Evolutionary conservation across 2,113 vertebrate genomes (phyloP).

Genomic region (Beaufortia kweichowensis): DNA sequence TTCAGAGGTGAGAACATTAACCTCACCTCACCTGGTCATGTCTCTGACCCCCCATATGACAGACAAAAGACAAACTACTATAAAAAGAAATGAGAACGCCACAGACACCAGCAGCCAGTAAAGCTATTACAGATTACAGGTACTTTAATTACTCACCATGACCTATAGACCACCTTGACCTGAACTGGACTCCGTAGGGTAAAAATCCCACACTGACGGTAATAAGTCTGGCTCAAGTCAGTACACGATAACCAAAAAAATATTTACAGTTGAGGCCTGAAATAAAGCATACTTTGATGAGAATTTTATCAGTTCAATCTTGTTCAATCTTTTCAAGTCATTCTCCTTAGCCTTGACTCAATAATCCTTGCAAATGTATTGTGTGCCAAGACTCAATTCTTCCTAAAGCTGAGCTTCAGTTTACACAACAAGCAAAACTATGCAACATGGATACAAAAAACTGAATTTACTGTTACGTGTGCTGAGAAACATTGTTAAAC

Average conservation of each 20-base stretch:
- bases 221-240: neutral
- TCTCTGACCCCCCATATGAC: slow-evolving; percentile 19
- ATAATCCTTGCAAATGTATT: too few species aligned
- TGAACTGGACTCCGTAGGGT: slow-evolving; percentile 7
- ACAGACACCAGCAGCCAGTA: slow-evolving; percentile 20
- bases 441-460: too few species aligned
- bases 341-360: too few species aligned
- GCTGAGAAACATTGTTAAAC: too few species aligned
- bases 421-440: too few species aligned
- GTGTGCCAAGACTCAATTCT: too few species aligned
- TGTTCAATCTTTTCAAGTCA: too few species aligned
- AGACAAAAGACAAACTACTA: slow-evolving; percentile 22
- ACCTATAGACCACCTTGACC: slow-evolving; percentile 58
- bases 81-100: slow-evolving; percentile 19
- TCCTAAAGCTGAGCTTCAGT: too few species aligned
- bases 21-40: slow-evolving; percentile 27
- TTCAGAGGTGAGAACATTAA: slow-evolving; percentile 54
- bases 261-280: too few species aligned
- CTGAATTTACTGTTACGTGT: too few species aligned
- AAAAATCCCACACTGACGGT: neutral
- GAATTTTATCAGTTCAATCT: too few species aligned
- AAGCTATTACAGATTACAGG: slow-evolving; percentile 62
- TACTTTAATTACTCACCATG: slow-evolving; percentile 60
- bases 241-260: neutral
- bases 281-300: too few species aligned